Base-by-base conservation (phyloP, 2,797 vertebrate genomes). In the Sorex maritimensis region DNA sequence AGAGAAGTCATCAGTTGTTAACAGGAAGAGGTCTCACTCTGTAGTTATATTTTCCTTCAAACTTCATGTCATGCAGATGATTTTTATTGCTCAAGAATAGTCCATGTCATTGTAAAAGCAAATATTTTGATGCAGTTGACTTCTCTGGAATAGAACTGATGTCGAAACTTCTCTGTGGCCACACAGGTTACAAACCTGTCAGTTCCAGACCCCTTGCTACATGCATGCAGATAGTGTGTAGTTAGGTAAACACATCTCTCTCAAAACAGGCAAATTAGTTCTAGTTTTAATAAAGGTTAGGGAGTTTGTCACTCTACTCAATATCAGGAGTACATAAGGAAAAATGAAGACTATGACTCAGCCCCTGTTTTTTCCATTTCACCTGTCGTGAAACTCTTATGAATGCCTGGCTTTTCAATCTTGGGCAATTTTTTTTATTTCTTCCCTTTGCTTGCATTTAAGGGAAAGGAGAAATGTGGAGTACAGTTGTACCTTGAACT, bases 251-350 rank as follows among this genome's bases (percentile, higher is more conserved):
- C 34, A 15, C 63, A 72, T 11, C 12, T 67, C 67, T 81, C 49
- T 97, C 93, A 95, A 79, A 91, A 75, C 79, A 83, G 72, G 68
- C 97, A 94, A 81, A 69, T n/a, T 93, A 79, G 78, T 93, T 92
- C 38, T 73, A 67, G 93, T 97, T 96, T 94, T 84, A 10, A 34
- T 34, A 34, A 52, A 81, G 75, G 55, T 93, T 91, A 95, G 80
- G 21, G 4, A 61, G 17, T 61, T 61, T 19, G 15, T 61, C 10
- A 67, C 41, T 96, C 58, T 7, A 34, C 0, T 93, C 90, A 86
- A 0, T 5, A 83, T 90, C 28, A 30, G 74, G n/a, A 89, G 69
- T 79, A 0, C 6, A 0, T 2, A 65, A 0, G 92, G 90, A 41
- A 81, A 74, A 93, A 75, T 61, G 58, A 19, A 6, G n/a, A 78